Conservation (phyloP, 2,888 invertebrate genomes). For the Leptopterna dolabrata region DNA sequence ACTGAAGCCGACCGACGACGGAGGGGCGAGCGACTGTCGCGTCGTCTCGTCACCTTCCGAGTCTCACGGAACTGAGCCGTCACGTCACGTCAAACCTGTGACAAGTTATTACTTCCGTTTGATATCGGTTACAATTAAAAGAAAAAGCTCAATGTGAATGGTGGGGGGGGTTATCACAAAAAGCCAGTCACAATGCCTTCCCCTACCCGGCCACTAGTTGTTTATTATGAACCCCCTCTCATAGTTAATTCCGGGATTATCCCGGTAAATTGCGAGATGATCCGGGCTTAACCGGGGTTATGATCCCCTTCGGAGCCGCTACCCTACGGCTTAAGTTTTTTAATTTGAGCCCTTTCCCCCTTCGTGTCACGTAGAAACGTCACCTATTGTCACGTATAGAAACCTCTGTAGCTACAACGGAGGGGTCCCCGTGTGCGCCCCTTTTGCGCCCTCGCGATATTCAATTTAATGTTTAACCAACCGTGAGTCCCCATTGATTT, state of each 20-base stretch:
- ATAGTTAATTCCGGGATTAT: constrained; percentile 38
- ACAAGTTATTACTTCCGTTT: constrained; percentile 52
- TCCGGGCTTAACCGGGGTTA: constrained; percentile 15
- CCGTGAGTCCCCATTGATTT: constrained; percentile 37
- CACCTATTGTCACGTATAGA: constrained; percentile 29
- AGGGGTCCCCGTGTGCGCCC: background rate
- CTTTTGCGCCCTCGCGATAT: constrained; percentile 30
- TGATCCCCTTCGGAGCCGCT: constrained; percentile 14
- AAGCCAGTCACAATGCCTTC: background rate
- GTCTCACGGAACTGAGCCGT: constrained; percentile 34
- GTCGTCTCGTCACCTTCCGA: no score
- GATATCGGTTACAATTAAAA: constrained; percentile 43
- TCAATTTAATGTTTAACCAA: constrained; percentile 55
- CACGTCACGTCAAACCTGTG: constrained; percentile 11
- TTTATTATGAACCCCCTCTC: constrained; percentile 34
- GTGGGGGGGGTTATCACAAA: background rate
- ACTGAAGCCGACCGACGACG: background rate
- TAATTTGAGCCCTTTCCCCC: constrained; percentile 28
- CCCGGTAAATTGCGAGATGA: constrained; percentile 48
- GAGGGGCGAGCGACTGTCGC: background rate
- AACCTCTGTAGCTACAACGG: background rate
- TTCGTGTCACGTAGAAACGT: constrained; percentile 27
- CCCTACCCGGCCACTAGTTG: background rate
- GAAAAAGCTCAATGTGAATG: background rate
- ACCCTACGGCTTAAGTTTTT: constrained; percentile 30